Conservation (phyloP, 2,113 vertebrate species). For the Aptenodytes forsteri region DNA sequence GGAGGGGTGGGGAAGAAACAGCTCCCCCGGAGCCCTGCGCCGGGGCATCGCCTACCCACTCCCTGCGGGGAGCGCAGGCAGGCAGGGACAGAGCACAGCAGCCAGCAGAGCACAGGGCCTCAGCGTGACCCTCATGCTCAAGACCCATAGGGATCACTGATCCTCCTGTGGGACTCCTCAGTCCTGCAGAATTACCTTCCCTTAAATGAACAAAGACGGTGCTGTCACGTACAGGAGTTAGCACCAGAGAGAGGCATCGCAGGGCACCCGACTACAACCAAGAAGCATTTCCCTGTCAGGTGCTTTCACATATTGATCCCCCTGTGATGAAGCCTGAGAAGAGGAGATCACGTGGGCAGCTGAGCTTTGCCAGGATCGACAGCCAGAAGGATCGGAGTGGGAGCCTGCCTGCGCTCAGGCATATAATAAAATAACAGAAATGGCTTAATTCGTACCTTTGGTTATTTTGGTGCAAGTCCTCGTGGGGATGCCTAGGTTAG, state of each 20-base stretch:
- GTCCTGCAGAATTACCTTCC: background rate
- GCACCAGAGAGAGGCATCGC: background rate
- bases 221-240: fast-evolving
- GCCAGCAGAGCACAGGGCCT: background rate
- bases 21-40: background rate
- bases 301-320: background rate
- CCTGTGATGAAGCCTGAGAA: background rate
- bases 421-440: background rate
- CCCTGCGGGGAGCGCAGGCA: background rate
- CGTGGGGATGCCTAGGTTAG: background rate
- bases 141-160: background rate
- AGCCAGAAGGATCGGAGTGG: background rate
- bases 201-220: background rate
- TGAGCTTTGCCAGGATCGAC: background rate
- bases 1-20: background rate
- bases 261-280: fast-evolving
- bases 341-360: background rate
- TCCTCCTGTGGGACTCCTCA: background rate
- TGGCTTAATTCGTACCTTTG: background rate
- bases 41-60: background rate
- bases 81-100: background rate
- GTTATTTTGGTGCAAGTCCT: slow-evolving; percentile 7
- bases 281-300: fast-evolving
- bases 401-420: background rate
- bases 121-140: background rate